Conservation (phyloP, 2,113 vertebrate genomes). For the Python bivittatus region DNA sequence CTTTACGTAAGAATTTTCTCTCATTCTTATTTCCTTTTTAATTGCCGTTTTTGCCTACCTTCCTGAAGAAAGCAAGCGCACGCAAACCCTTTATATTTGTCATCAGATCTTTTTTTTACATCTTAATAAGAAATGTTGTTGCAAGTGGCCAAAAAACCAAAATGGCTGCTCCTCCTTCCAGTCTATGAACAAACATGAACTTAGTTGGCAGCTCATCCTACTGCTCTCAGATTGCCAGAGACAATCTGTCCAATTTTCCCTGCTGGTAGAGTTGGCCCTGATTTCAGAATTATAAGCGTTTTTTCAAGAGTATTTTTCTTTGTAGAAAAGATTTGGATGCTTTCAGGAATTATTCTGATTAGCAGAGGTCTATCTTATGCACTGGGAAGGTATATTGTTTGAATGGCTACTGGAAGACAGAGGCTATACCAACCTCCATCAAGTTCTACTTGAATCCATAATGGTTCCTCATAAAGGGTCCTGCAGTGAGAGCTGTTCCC, state of each 20-base stretch:
- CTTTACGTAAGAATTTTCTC: background rate
- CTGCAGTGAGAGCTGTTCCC: constrained; percentile 75
- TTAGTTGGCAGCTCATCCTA: background rate
- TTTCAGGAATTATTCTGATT: background rate
- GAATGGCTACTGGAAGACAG: background rate
- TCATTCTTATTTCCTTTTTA: background rate
- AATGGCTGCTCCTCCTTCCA: background rate
- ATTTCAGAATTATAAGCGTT: background rate
- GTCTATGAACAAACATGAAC: background rate
- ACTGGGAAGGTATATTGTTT: background rate
- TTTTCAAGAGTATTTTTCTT: background rate
- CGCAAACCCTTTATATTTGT: background rate
- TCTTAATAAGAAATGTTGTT: background rate
- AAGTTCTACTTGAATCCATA: constrained; percentile 82
- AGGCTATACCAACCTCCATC: constrained; percentile 73
- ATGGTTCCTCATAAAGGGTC: constrained; percentile 59
- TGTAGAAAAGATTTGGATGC: background rate
- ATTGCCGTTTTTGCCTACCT: background rate
- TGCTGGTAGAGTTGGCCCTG: background rate
- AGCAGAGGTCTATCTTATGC: background rate
- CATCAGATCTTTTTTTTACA: background rate
- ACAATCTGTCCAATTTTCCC: background rate
- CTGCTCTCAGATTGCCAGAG: background rate
- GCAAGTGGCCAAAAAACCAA: background rate
- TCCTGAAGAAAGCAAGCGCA: background rate